A percentile compares a stretch with the other conserved stretches of the same genome.
phyloP scores from a whole-genome alignment of 2,113 vertebrate genomes.

The Caranx ignobilis region DNA sequence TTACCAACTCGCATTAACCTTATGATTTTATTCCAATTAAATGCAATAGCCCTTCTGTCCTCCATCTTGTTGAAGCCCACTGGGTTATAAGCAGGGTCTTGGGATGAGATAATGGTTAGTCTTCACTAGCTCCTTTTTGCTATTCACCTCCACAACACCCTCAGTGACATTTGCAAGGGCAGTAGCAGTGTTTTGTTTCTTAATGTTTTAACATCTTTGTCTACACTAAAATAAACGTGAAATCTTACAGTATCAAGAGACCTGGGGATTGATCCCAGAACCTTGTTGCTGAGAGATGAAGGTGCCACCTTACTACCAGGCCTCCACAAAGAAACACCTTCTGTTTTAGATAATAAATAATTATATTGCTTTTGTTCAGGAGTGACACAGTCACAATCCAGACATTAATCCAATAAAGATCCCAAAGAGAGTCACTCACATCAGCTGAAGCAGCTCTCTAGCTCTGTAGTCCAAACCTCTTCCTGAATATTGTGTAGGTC shows the following conservation, averaged over 20 bases:
- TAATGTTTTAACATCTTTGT: conserved; percentile 44
- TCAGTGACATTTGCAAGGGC: conserved; percentile 17
- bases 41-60: conserved; percentile 31
- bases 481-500: too few relatives aligned
- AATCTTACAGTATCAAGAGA: background rate
- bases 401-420: too few relatives aligned
- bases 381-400: too few relatives aligned
- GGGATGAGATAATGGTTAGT: conserved; percentile 6
- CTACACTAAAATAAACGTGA: background rate
- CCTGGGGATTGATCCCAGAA: too few relatives aligned
- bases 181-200: conserved; percentile 3
- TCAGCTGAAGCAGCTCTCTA: too few relatives aligned
- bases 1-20: conserved; percentile 61
- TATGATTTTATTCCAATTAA: conserved; percentile 45
- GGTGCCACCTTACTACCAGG: too few relatives aligned
- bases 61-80: conserved; percentile 38
- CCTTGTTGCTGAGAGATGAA: too few relatives aligned
- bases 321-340: too few relatives aligned
- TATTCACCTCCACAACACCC: conserved; percentile 1
- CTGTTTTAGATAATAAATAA: too few relatives aligned
- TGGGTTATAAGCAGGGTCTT: conserved; percentile 27
- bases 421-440: too few relatives aligned
- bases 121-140: conserved; percentile 20
- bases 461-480: too few relatives aligned
- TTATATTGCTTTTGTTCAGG: too few relatives aligned